A percentile compares a stretch with the other conserved stretches of the same genome.
Conservation (phyloP, 2,888 invertebrate genomes). For the Spilarctia lutea region DNA sequence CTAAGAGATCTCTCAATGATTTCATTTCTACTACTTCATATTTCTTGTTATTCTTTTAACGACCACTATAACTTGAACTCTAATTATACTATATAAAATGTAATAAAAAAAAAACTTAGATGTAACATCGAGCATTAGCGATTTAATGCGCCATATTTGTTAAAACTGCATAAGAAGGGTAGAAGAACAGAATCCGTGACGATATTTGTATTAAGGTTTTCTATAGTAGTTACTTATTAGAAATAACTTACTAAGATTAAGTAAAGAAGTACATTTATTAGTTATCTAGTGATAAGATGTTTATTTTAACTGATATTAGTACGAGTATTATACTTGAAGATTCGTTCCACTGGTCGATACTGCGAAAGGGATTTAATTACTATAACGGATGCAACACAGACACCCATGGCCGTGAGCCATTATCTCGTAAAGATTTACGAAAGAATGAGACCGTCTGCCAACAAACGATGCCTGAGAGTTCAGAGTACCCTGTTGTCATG, state of each 20-base stretch:
- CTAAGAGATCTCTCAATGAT: too few species aligned
- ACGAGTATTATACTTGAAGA: not conserved
- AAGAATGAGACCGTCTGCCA: slow-evolving; percentile 1
- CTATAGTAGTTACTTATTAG: not conserved
- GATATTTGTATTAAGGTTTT: too few species aligned
- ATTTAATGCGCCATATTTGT: too few species aligned
- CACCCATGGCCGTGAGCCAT: not conserved
- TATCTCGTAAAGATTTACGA: not conserved
- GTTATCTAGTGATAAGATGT: not conserved
- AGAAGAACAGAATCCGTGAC: not conserved
- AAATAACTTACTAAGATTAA: not conserved
- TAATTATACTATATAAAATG: too few species aligned
- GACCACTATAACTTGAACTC: too few species aligned
- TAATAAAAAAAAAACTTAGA: too few species aligned
- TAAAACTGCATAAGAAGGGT: not conserved
- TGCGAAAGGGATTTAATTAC: not conserved
- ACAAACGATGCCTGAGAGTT: not conserved
- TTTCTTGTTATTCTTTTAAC: too few species aligned
- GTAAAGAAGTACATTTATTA: not conserved
- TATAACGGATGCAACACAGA: not conserved
- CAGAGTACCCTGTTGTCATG: not conserved
- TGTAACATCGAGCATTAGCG: too few species aligned
- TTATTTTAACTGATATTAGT: not conserved
- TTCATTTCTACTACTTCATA: too few species aligned
- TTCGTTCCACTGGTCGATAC: not conserved